These are phyloP conservation scores for Xenopus laevis DNA, from an alignment of 2,113 vertebrate species.

Conservation along the genomic window DNA sequence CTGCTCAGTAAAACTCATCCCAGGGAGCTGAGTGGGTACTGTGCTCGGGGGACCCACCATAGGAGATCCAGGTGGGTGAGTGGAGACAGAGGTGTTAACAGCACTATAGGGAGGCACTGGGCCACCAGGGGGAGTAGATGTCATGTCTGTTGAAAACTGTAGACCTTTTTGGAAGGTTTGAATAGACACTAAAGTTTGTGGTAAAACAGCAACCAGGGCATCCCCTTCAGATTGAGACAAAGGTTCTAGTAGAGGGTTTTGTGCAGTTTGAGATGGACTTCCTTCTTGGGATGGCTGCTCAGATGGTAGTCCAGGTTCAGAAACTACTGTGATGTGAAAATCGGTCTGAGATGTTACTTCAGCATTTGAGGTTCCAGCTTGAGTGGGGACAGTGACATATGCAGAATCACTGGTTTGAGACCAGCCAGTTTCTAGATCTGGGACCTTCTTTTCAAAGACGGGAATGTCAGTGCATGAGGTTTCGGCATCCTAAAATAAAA, in stretches of 20 bases:
- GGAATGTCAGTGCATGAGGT: too few relatives aligned
- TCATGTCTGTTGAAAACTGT: background rate
- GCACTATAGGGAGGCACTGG: background rate
- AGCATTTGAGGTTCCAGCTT: background rate
- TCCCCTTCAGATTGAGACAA: background rate
- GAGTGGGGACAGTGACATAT: background rate
- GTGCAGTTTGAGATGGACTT: too few relatives aligned
- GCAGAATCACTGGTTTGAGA: background rate
- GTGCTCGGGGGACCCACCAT: background rate
- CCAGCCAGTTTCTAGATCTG: background rate
- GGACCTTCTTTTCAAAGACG: background rate
- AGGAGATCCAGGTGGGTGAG: conserved; percentile 2
- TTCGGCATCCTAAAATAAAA: too few relatives aligned
- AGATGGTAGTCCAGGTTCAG: background rate
- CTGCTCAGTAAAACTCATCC: background rate
- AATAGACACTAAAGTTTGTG: background rate
- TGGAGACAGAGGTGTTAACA: background rate
- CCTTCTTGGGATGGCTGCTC: too few relatives aligned
- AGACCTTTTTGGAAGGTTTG: background rate
- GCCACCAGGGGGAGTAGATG: background rate
- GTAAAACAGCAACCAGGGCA: background rate
- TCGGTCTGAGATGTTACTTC: background rate
- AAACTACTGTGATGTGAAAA: background rate
- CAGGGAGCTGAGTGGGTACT: background rate
- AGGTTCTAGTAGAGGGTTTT: too few relatives aligned